Percentiles rank a stretch among this genome's conserved stretches.
Conservation (phyloP, 1,140 invertebrate species). For the Trachymyrmex cornetzi region DNA sequence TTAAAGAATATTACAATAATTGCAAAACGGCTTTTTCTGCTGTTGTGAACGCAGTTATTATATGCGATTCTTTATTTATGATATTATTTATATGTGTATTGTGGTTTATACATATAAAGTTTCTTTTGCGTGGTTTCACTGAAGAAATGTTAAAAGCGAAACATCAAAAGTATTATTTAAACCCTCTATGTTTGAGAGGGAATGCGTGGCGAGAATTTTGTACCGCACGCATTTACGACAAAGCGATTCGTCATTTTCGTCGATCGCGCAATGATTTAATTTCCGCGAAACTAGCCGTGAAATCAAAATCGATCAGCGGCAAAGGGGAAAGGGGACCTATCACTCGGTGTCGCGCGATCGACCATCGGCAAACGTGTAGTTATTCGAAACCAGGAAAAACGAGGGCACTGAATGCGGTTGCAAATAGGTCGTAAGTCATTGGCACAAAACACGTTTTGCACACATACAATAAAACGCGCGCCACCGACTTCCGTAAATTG, state of each 20-base stretch:
- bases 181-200: conserved; percentile 1
- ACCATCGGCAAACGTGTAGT: conserved; percentile 43
- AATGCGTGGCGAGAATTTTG: conserved; percentile 38
- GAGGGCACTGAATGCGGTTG: conserved; percentile 61
- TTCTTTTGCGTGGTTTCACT: neutral
- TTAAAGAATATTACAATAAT: too few species aligned
- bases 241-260: conserved; percentile 46
- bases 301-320: conserved; percentile 72
- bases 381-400: conserved; percentile 61
- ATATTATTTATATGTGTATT: neutral
- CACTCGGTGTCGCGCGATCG: conserved; percentile 9
- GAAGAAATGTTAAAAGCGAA: conserved; percentile 15
- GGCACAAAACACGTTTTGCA: conserved; percentile 61
- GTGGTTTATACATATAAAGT: neutral
- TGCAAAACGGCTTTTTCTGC: too few species aligned
- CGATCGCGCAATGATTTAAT: conserved; percentile 68
- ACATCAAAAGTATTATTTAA: conserved; percentile 31
- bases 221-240: conserved; percentile 53
- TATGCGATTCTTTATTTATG: neutral
- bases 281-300: conserved; percentile 72
- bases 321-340: neutral
- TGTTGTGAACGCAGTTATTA: too few species aligned
- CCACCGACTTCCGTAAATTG: conserved; percentile 38
- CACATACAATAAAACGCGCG: conserved; percentile 23
- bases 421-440: conserved; percentile 71